Evolutionary conservation across 2,113 vertebrate genomes (phyloP), one percentile per base, ranked within the genome.

Genomic region (Rana temporaria): DNA sequence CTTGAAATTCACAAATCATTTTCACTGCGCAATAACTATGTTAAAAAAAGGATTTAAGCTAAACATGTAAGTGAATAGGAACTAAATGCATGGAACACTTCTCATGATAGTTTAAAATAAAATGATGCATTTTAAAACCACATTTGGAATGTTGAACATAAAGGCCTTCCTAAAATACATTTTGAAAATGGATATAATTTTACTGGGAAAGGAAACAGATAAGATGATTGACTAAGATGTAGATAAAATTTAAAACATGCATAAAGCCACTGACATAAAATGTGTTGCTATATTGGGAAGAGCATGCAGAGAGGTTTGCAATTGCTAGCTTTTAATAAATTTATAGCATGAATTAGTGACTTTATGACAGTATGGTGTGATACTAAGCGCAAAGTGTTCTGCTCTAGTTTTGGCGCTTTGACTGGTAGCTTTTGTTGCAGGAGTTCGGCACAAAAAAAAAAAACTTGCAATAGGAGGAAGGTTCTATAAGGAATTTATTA

Each of bases 1-100:
- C 81, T 83, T 83, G 81, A 83, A 63, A 83, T 68, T 60, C 72
- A 76, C 71, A 83, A 83, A 83, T 83, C 81, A 83, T 83, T 83
- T 83, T 83, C 81, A 83, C 59, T 83, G 59, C 60, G 71, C 76
- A 83, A 76, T 83, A 68, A 76, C 70, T 83, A 83, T 83, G 81
- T 83, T 76, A 76, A 83, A 75, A 83, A 69, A 24, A 62, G 71
- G 80, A 76, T 82, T 75, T 67, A 59, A 76, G 57, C 62, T 82
- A 82, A 75, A 66, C 72, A 82, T 82, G 53, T 82, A 63, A 82
- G 70, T 66, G 73, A 82, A 82, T 74, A 56, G 52, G 81, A 71
- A 52, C 65, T 48, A 30, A 80, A 80, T 71, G 70, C 67, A 80
- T 59, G 52, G 67, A 19, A 80, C 30, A 62, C 30, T 52, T 68